Conservation (phyloP, 2,888 invertebrate genomes). For the Xestobium rufovillosum region DNA sequence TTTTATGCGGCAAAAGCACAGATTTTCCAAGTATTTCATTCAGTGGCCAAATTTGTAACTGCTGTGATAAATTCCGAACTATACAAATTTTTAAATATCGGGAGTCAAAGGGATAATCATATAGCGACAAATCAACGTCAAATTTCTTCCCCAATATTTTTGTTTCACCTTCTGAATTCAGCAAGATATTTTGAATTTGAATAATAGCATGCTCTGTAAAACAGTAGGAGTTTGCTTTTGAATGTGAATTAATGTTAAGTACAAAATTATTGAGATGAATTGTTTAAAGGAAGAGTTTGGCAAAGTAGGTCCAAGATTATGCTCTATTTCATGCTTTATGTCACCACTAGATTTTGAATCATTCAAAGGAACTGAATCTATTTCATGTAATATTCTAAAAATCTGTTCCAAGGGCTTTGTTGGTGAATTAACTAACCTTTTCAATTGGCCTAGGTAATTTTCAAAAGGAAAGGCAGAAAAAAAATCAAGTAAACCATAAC, state of each 20-base stretch:
- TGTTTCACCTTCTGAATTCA: conserved; percentile 4
- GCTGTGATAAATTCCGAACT: conserved; percentile 1
- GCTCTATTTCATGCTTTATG: background rate
- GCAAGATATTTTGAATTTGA: conserved; percentile 7
- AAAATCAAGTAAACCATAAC: conserved; percentile 11
- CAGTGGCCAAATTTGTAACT: conserved; percentile 4
- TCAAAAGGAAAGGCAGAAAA: conserved; percentile 15
- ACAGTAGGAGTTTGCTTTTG: conserved; percentile 8
- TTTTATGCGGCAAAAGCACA: conserved; percentile 6
- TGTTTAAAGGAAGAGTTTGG: conserved; percentile 8
- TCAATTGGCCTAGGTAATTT: conserved; percentile 11
- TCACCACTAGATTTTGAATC: conserved; percentile 4
- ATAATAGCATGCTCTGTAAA: conserved; percentile 4
- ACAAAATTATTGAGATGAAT: conserved; percentile 9
- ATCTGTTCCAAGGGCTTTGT: conserved; percentile 9
- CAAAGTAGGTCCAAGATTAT: background rate
- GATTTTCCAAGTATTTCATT: conserved; percentile 7
- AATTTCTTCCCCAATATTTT: conserved; percentile 2
- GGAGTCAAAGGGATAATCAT: conserved; percentile 7
- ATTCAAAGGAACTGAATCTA: background rate
- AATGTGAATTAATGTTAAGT: conserved; percentile 8
- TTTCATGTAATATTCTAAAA: conserved; percentile 7
- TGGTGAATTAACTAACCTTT: conserved; percentile 12
- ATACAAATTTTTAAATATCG: conserved; percentile 7
- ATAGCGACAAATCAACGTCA: conserved; percentile 4